phyloP scores from a whole-genome alignment of 2,113 vertebrate genomes.

The Thunnus maccoyii region DNA sequence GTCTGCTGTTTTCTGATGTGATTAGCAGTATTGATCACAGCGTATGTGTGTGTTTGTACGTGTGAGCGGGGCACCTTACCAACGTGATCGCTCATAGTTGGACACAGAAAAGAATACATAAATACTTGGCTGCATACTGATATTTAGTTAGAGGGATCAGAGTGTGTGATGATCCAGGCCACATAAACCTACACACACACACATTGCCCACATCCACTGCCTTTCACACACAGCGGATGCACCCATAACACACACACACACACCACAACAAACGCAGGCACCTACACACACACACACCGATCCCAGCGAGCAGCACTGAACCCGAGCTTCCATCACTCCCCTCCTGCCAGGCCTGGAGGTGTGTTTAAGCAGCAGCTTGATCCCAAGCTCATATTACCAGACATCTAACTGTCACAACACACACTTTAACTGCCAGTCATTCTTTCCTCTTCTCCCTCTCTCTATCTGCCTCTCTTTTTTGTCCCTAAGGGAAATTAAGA shows the following conservation, averaged over 20 bases:
- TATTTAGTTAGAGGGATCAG: slow-evolving; percentile 8
- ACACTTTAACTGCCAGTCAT: slow-evolving; percentile 31
- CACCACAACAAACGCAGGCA: slow-evolving; percentile 7
- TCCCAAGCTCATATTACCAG: slow-evolving; percentile 54
- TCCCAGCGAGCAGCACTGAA: slow-evolving; percentile 6
- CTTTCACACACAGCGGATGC: too few relatives aligned
- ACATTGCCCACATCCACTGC: background rate
- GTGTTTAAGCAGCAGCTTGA: slow-evolving; percentile 58
- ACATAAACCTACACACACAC: background rate
- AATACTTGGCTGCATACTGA: slow-evolving; percentile 2
- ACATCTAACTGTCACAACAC: slow-evolving; percentile 63
- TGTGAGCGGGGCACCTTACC: slow-evolving; percentile 1
- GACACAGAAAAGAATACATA: background rate
- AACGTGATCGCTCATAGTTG: slow-evolving; percentile 9
- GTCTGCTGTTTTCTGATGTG: slow-evolving; percentile 54
- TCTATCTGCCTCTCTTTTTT: slow-evolving; percentile 12
- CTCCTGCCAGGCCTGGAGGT: slow-evolving; percentile 43
- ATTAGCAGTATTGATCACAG: slow-evolving; percentile 68
- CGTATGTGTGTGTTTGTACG: slow-evolving; percentile 18
- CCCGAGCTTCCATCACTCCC: slow-evolving; percentile 25
- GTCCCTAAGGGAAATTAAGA: slow-evolving; percentile 72
- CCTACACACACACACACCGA: background rate
- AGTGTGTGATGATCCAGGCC: background rate
- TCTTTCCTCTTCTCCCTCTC: background rate
- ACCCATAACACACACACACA: background rate